phyloP scores from a whole-genome alignment of 2,113 vertebrate species.

The Rhynchopsitta pachyrhyncha region DNA sequence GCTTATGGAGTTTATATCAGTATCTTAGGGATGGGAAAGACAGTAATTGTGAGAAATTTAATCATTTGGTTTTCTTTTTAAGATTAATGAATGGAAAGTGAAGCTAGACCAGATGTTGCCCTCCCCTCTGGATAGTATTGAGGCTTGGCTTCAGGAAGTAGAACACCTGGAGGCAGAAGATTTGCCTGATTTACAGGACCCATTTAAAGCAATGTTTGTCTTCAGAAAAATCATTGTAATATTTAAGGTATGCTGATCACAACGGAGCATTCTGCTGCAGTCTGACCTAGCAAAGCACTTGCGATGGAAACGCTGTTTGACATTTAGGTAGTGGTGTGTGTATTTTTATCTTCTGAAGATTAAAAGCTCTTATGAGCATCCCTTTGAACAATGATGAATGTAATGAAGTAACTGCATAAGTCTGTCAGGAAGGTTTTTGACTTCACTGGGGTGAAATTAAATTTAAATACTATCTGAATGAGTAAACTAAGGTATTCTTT shows the following conservation, averaged over 20 bases:
- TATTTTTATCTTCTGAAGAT: conserved; percentile 38
- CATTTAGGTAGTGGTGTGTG: neutral
- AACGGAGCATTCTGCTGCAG: neutral
- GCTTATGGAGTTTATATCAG: neutral
- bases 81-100: conserved; percentile 83
- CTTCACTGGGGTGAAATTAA: conserved; percentile 8
- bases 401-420: neutral
- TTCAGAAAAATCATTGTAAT: conserved; percentile 78
- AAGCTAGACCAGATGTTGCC: conserved; percentile 84
- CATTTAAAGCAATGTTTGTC: conserved; percentile 69
- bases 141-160: conserved; percentile 83
- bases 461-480: neutral
- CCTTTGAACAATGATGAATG: conserved; percentile 20
- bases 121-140: conserved; percentile 75
- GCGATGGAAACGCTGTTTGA: neutral
- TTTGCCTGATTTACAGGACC: conserved; percentile 75
- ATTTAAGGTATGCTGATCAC: conserved; percentile 80
- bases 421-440: neutral
- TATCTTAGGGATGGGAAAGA: neutral
- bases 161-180: conserved; percentile 79
- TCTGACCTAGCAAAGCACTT: conserved; percentile 31
- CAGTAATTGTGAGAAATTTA: neutral
- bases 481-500: neutral
- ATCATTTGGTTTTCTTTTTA: conserved; percentile 18
- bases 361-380: conserved; percentile 10